phyloP scores from a whole-genome alignment of 2,888 invertebrate genomes.

The Onthophagus sagittarius region DNA sequence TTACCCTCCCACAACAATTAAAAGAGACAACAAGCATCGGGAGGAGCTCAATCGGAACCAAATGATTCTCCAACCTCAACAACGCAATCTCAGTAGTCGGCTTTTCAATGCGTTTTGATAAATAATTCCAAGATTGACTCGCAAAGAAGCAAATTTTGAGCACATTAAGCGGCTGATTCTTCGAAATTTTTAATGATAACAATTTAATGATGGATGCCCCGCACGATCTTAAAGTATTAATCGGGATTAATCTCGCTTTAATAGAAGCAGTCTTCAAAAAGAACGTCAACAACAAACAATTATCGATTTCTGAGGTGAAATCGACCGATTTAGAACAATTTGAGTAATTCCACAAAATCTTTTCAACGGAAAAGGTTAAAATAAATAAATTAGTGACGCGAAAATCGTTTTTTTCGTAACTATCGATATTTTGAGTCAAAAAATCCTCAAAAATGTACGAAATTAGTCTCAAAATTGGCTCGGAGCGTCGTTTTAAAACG shows the following conservation, averaged over 20 bases:
- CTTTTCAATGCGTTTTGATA: conserved; percentile 42
- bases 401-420: conserved; percentile 36
- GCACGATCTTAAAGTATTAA: conserved; percentile 33
- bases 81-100: conserved; percentile 36
- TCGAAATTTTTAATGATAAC: conserved; percentile 44
- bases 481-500: conserved; percentile 52
- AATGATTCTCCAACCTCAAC: conserved; percentile 55
- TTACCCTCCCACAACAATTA: conserved; percentile 28
- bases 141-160: conserved; percentile 46
- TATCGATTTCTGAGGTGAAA: conserved; percentile 50
- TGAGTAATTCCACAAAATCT: conserved; percentile 46
- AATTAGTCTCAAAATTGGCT: conserved; percentile 57
- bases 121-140: conserved; percentile 48
- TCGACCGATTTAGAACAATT: conserved; percentile 50
- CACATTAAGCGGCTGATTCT: conserved; percentile 40
- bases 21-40: conserved; percentile 57
- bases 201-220: conserved; percentile 45
- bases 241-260: conserved; percentile 17
- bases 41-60: conserved; percentile 59
- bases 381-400: conserved; percentile 43
- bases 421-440: conserved; percentile 29
- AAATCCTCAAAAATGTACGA: conserved; percentile 54
- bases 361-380: conserved; percentile 45
- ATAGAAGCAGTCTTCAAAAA: conserved; percentile 35
- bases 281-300: conserved; percentile 50